Evolutionary conservation across 1,140 invertebrate species (phyloP).

Genomic region (Drosophila bocki): DNA sequence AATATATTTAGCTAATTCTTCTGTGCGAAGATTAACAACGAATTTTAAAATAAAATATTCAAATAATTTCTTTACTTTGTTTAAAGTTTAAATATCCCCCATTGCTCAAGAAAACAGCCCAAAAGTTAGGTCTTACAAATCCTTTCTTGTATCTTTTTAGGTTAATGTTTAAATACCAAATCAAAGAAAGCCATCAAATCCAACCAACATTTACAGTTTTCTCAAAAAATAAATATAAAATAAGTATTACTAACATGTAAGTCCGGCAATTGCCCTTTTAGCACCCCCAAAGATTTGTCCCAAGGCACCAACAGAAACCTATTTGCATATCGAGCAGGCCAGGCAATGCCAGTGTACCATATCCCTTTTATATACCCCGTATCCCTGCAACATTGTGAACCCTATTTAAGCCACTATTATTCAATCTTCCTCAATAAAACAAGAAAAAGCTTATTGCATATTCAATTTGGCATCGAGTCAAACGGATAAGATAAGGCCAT

Average conservation of each 20-base stretch:
- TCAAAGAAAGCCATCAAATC: slow-evolving; percentile 5
- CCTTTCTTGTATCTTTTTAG: not conserved
- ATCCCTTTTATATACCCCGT: slow-evolving; percentile 18
- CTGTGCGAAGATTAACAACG: not conserved
- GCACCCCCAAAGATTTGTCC: slow-evolving; percentile 16
- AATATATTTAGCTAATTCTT: too few species aligned
- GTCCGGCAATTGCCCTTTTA: slow-evolving; percentile 8
- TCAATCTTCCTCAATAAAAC: slow-evolving; percentile 56
- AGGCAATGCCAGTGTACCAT: not conserved
- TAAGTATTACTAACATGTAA: slow-evolving; percentile 47
- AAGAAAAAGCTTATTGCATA: slow-evolving; percentile 50
- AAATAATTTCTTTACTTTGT: not conserved
- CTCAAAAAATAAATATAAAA: slow-evolving; percentile 3
- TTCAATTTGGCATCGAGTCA: slow-evolving; percentile 44
- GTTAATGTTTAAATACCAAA: not conserved
- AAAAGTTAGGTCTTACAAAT: not conserved
- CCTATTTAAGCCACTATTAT: slow-evolving; percentile 47
- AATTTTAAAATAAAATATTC: not conserved
- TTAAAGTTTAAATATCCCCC: not conserved
- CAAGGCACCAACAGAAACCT: not conserved
- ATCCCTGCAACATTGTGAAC: slow-evolving; percentile 23
- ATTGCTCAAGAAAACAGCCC: not conserved
- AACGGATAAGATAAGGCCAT: slow-evolving; percentile 39
- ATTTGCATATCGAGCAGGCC: slow-evolving; percentile 16
- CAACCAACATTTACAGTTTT: not conserved